Evolutionary conservation across 1,140 invertebrate species (phyloP).

Genomic region (Popillia japonica): DNA sequence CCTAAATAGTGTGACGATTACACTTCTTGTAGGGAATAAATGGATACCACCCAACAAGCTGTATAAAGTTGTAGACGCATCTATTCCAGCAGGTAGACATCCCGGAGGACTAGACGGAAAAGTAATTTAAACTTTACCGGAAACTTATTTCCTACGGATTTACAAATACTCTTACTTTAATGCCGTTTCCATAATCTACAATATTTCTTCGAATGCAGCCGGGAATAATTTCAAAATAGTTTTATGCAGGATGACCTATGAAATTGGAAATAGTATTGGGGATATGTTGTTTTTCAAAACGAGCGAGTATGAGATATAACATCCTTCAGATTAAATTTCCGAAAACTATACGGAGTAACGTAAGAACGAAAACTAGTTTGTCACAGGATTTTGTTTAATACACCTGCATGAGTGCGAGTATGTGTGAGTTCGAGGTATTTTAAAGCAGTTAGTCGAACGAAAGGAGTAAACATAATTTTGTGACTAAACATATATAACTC

Average conservation of each 20-base stretch:
- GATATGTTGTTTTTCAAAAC: neutral
- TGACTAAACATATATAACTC: neutral
- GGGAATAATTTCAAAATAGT: conserved; percentile 22
- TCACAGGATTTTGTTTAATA: too few relatives aligned
- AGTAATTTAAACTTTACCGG: conserved; percentile 22
- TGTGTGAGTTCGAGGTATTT: too few relatives aligned
- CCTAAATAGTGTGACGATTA: neutral
- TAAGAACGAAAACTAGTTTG: too few relatives aligned
- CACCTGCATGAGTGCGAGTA: too few relatives aligned
- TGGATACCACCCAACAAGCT: neutral
- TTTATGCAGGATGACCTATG: neutral
- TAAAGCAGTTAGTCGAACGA: too few relatives aligned
- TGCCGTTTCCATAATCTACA: conserved; percentile 30
- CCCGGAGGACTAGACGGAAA: conserved; percentile 15
- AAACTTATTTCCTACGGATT: conserved; percentile 23
- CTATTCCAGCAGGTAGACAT: conserved; percentile 28
- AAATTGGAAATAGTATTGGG: neutral
- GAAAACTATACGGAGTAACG: too few relatives aligned
- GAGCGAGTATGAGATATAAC: too few relatives aligned
- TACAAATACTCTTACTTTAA: conserved; percentile 29
- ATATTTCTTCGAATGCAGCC: conserved; percentile 10
- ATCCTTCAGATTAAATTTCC: too few relatives aligned
- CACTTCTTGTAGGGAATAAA: neutral
- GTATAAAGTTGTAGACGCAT: conserved; percentile 26
- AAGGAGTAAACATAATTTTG: too few relatives aligned